Conservation (phyloP, 1,140 invertebrate genomes). For the Pentalonia nigronervosa region DNA sequence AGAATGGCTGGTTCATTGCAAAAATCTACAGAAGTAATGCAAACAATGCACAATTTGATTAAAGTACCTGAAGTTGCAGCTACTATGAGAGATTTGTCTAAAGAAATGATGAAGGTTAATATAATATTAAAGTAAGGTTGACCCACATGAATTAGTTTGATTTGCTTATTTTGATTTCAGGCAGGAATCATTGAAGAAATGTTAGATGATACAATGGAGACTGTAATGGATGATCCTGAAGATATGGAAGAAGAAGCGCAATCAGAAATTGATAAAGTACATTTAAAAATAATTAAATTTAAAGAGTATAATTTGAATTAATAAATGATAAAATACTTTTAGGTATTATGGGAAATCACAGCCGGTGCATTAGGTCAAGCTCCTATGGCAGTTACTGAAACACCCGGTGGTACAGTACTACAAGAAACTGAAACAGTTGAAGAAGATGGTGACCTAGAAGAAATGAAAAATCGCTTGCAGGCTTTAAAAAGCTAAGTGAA, state of each 20-base stretch:
- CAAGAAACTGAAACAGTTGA: slow-evolving; percentile 67
- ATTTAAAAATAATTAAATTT: slow-evolving; percentile 56
- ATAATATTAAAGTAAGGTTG: not conserved
- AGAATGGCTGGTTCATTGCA: slow-evolving; percentile 88
- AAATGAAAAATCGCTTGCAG: slow-evolving; percentile 85
- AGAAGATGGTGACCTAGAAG: slow-evolving; percentile 81
- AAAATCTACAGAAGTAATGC: slow-evolving; percentile 96
- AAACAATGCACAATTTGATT: slow-evolving; percentile 92
- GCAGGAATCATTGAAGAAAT: slow-evolving; percentile 99
- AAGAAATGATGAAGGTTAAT: slow-evolving; percentile 92
- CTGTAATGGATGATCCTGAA: slow-evolving; percentile 81
- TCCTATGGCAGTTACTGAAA: slow-evolving; percentile 70
- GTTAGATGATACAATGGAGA: slow-evolving; percentile 97
- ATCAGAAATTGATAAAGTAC: slow-evolving; percentile 89
- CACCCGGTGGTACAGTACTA: slow-evolving; percentile 72
- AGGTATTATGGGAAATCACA: slow-evolving; percentile 95
- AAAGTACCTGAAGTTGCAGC: slow-evolving; percentile 91
- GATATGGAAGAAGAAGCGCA: slow-evolving; percentile 93
- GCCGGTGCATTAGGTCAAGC: slow-evolving; percentile 91
- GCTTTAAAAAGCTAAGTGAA: slow-evolving; percentile 70
- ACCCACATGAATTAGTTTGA: not conserved
- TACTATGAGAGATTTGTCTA: slow-evolving; percentile 97
- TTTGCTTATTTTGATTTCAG: slow-evolving; percentile 63
- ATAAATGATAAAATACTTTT: slow-evolving; percentile 59
- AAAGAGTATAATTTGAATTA: not conserved